phyloP scores from a whole-genome alignment of 2,113 vertebrate species.

The Propithecus coquereli region DNA sequence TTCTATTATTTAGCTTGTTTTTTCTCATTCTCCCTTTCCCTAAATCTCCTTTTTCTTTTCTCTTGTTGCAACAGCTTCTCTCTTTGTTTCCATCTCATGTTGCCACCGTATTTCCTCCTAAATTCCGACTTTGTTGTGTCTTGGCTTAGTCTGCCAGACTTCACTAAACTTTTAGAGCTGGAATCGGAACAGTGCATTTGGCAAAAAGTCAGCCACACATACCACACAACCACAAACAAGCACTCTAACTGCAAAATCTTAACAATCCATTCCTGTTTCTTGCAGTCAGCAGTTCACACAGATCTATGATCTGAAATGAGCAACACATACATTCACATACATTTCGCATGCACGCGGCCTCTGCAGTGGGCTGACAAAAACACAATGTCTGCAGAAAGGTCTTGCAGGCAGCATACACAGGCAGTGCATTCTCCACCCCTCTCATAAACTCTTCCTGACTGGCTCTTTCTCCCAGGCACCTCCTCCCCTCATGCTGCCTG shows the following conservation, averaged over 20 bases:
- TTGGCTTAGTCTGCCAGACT: constrained; percentile 29
- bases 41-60: neutral
- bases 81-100: constrained; percentile 3
- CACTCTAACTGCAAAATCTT: constrained; percentile 61
- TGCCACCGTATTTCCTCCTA: neutral
- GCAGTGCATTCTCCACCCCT: constrained; percentile 43
- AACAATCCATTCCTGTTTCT: constrained; percentile 32
- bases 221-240: constrained; percentile 61
- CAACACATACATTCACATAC: neutral
- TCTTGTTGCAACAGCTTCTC: neutral
- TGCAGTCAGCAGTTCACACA: constrained; percentile 59
- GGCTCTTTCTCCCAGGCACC: constrained; percentile 65
- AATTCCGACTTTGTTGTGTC: constrained; percentile 31
- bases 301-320: constrained; percentile 35
- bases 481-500: constrained; percentile 40
- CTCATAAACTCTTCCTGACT: constrained; percentile 56
- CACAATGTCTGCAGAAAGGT: constrained; percentile 42
- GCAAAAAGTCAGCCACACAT: constrained; percentile 61
- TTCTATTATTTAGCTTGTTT: neutral
- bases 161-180: constrained; percentile 14
- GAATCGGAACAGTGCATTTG: constrained; percentile 40
- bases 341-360: constrained; percentile 12
- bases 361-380: constrained; percentile 59
- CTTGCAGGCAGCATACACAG: neutral
- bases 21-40: neutral